Evolutionary conservation across 2,797 vertebrate species (phyloP).

Genomic region (Scarus forsteni): DNA sequence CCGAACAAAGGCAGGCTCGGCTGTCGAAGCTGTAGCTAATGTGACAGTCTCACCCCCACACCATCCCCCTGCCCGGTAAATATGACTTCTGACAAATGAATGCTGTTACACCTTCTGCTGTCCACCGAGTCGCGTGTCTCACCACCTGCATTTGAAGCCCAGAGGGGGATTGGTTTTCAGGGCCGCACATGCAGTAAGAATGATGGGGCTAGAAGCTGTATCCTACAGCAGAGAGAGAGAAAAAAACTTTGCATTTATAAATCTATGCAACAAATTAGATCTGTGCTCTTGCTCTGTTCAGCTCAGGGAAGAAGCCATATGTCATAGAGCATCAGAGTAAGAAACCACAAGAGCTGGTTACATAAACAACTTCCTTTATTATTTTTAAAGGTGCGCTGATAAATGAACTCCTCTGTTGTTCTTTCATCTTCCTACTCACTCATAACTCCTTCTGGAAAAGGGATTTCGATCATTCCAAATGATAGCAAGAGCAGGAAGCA

Average conservation of each 20-base stretch:
- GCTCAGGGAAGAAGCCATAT: background rate
- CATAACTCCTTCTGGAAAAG: too few species aligned
- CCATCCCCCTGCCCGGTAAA: slow-evolving; percentile 32
- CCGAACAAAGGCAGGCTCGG: slow-evolving; percentile 58
- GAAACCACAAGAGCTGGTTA: background rate
- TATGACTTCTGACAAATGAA: slow-evolving; percentile 82
- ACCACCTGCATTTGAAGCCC: slow-evolving; percentile 44
- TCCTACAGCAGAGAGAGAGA: background rate
- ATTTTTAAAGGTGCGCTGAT: slow-evolving; percentile 1
- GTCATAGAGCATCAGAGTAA: background rate
- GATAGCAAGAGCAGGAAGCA: background rate
- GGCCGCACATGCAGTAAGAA: slow-evolving; percentile 15
- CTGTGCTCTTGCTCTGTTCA: background rate
- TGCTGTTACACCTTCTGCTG: slow-evolving; percentile 68
- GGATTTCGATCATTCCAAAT: background rate
- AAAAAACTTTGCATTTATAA: slow-evolving; percentile 6
- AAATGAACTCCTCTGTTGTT: slow-evolving; percentile 3
- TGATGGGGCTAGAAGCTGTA: background rate
- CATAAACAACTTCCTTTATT: slow-evolving; percentile 15
- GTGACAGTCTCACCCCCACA: slow-evolving; percentile 69
- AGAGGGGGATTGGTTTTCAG: slow-evolving; percentile 46
- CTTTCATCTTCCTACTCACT: slow-evolving; percentile 4
- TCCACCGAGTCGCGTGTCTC: slow-evolving; percentile 36
- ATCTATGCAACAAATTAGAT: slow-evolving; percentile 1
- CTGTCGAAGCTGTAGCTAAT: slow-evolving; percentile 73